These are phyloP conservation scores for Pristionchus mayeri DNA, from an alignment of 2,888 invertebrate genomes.

Conservation along the genomic window DNA sequence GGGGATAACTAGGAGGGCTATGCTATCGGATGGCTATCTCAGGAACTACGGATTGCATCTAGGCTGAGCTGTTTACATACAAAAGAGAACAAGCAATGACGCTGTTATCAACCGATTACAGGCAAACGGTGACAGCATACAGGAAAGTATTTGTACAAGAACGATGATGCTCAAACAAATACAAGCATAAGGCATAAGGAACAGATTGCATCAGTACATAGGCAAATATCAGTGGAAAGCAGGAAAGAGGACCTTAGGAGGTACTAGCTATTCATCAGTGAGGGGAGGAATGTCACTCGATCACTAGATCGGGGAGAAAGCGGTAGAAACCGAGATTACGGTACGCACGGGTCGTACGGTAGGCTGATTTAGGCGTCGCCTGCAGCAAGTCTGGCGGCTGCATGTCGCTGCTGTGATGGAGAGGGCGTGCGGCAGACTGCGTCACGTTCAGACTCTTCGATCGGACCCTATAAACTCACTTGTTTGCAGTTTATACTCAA, in stretches of 20 bases:
- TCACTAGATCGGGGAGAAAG: neutral
- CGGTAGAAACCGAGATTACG: neutral
- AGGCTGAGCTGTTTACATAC: slow-evolving; percentile 5
- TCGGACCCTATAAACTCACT: no score
- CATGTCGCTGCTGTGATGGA: neutral
- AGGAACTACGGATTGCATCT: neutral
- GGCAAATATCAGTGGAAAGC: neutral
- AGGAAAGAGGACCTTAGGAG: no score
- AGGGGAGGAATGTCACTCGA: neutral
- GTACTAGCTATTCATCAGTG: neutral
- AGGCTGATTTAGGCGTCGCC: neutral
- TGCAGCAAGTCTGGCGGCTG: neutral
- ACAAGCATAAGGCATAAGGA: neutral
- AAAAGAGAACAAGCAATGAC: neutral
- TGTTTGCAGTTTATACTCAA: no score
- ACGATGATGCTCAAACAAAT: slow-evolving; percentile 4
- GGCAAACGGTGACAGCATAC: neutral
- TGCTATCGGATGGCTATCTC: slow-evolving; percentile 23
- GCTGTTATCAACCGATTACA: neutral
- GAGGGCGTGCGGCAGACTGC: neutral
- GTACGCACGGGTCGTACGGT: no score
- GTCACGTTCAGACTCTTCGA: no score
- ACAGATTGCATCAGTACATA: neutral
- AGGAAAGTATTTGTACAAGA: neutral
- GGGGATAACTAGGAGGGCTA: neutral